Conservation (phyloP, 2,113 vertebrate species). For the Murina feae region DNA sequence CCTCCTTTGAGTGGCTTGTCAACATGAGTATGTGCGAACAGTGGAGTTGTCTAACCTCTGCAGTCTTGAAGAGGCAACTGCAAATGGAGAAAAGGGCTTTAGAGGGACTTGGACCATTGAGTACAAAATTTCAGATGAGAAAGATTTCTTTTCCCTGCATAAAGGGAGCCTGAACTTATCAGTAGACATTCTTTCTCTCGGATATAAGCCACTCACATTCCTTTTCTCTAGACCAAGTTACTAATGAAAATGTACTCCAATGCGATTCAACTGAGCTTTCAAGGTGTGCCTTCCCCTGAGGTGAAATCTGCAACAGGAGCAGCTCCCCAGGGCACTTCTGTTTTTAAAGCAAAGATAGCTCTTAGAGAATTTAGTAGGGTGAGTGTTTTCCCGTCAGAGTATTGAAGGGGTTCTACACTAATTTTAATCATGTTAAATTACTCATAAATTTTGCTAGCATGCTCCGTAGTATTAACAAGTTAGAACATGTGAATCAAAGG, state of each 20-base stretch:
- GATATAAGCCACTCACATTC: slow-evolving; percentile 12
- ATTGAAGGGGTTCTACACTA: not conserved
- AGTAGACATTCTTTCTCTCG: not conserved
- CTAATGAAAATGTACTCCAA: not conserved
- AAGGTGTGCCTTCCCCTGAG: not conserved
- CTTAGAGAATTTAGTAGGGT: not conserved
- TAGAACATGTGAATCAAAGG: not conserved
- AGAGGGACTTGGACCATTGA: slow-evolving; percentile 49
- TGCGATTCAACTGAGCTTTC: not conserved
- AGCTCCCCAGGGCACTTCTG: not conserved
- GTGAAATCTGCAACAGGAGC: not conserved
- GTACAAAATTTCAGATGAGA: slow-evolving; percentile 52
- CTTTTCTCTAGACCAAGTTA: not conserved
- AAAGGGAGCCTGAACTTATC: slow-evolving; percentile 29
- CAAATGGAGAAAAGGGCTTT: slow-evolving; percentile 80
- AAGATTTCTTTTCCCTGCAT: not conserved
- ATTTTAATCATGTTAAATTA: slow-evolving; percentile 6
- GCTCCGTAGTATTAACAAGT: not conserved
- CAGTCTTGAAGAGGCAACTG: slow-evolving; percentile 92
- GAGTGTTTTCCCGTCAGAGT: not conserved
- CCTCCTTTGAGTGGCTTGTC: slow-evolving; percentile 90
- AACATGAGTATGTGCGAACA: slow-evolving; percentile 99
- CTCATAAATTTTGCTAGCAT: not conserved
- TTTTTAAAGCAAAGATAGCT: not conserved
- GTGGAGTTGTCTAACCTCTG: slow-evolving; percentile 99